Base-by-base conservation (phyloP, 1,140 invertebrate species). In the Apocrypta bakeri region DNA sequence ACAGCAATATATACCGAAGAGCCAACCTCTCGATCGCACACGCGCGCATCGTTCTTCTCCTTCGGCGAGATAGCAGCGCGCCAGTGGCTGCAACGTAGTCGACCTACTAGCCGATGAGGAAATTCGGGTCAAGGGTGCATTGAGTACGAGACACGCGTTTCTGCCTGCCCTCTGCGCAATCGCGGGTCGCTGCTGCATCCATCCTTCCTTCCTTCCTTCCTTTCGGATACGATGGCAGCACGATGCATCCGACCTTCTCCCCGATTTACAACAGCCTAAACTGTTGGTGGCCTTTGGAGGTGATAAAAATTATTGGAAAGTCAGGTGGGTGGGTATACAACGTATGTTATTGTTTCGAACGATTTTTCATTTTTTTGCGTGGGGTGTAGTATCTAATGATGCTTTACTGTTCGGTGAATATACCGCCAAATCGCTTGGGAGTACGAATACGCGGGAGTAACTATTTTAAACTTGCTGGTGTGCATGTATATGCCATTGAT, bases 121-220 rank as follows among this genome's bases (percentile, higher is more conserved):
- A 40, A 75, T 68, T 74, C 25, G 37, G 72, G 79, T 81, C 79
- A 81, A 81, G 79, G 79, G 56, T 74, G 56, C 40, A 69, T 14
- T 40, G 48, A 66, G 63, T 12, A n/a, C 24, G n/a, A 78, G 75
- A 33, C 77, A 33, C 66, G 64, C 66, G 76, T 33, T 42, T 33
- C 37, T 24, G 56, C 61, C 40, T 27, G 17, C 33, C 63, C 63
- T 56, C 48, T 56, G 48, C 48, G 48, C 48, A 56, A 21, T 56
- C 48, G 48, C 48, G 14, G 17, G 17, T 6, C 48, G 48, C 48
- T n/a, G n/a, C 25, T 81, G 21, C 64, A 14, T 61, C 42, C 40
- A 37, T 71, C 81, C 69, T 1, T 72, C 69, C 69, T 24, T 56
- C 73, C 73, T 61, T 68, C 75, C 75, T 68, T 40, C 75, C 63